Base-by-base conservation (phyloP, 2,888 invertebrate genomes). In the Sisyra nigra region DNA sequence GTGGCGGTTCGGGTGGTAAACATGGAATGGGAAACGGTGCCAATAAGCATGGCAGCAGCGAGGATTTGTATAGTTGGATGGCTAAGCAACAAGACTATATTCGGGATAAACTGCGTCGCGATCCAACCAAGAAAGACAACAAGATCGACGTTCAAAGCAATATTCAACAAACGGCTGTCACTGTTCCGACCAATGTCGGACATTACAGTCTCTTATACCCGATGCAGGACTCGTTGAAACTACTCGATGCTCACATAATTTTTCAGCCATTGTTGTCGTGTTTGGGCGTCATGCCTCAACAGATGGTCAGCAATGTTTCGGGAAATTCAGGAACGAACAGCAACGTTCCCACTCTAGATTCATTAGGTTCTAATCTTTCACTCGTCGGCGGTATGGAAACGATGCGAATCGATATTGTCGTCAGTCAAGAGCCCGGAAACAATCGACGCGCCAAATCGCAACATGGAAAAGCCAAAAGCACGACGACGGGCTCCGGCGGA, bases 61-160 rank as follows among this genome's bases (percentile, higher is more conserved):
- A 43, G 14, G 92, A 93, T 62, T 67, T 94, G 35, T 93, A 94
- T 60, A 85, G 84, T 52, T 94, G 93, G 93, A 93, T 94, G 93
- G 89, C 88, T 2, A 85, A 88, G 53, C 92, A 93, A 54, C 86
- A 88, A 52, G 71, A 71, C 48, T 67, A 66, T 48, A 61, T 66
- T 44, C 62, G 64, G 10, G 61, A 61, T 41, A 58, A 58, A 36
- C 30, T 38, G 9, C 37, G 74, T 63, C 31, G 48, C 24, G 48
- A 50, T 11, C 40, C 39, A 34, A 15, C 13, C 15, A 44, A 44
- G 39, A 44, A 40, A 29, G 44, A 44, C 34, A 44, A 44, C 33
- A 38, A 38, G 15, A 41, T 14, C 13, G 14, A 15, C 14, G 14
- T 36, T 9, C 15, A 36, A 36, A 36, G 15, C 11, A 41, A 33